Evolutionary conservation across 2,113 vertebrate species (phyloP).

Genomic region (Ploceus nigricollis): DNA sequence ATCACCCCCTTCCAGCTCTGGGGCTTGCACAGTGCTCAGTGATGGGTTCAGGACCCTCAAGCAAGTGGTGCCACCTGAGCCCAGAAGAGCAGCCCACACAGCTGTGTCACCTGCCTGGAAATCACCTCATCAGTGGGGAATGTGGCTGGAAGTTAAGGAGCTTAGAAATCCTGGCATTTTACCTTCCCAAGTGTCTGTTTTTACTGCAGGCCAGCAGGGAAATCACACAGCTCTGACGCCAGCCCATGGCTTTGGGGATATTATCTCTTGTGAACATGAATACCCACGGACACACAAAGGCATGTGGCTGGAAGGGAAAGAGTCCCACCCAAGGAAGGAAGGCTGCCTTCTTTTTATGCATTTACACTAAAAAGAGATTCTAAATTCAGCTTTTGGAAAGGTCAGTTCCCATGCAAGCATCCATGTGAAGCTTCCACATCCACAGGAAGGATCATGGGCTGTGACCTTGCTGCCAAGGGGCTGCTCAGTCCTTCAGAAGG

Average conservation of each 20-base stretch:
- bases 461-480: neutral
- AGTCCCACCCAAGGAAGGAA: constrained; percentile 58
- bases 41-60: rapidly evolving
- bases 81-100: neutral
- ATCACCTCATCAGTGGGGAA: neutral
- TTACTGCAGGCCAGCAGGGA: neutral
- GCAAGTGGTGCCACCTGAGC: neutral
- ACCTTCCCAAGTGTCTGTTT: neutral
- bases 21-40: neutral
- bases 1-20: neutral
- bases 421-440: neutral
- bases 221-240: neutral
- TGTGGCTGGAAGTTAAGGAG: neutral
- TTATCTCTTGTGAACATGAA: neutral
- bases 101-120: neutral
- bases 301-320: neutral
- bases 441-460: neutral
- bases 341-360: neutral
- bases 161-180: neutral
- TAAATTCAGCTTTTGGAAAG: constrained; percentile 34
- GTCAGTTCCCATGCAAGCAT: constrained; percentile 14
- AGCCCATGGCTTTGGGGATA: neutral
- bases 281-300: neutral
- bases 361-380: neutral
- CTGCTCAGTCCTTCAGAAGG: neutral